Percentiles rank a stretch among this genome's conserved stretches.
Evolutionary conservation across 2,888 invertebrate species (phyloP).

Genomic region (Laspeyria flexula): DNA sequence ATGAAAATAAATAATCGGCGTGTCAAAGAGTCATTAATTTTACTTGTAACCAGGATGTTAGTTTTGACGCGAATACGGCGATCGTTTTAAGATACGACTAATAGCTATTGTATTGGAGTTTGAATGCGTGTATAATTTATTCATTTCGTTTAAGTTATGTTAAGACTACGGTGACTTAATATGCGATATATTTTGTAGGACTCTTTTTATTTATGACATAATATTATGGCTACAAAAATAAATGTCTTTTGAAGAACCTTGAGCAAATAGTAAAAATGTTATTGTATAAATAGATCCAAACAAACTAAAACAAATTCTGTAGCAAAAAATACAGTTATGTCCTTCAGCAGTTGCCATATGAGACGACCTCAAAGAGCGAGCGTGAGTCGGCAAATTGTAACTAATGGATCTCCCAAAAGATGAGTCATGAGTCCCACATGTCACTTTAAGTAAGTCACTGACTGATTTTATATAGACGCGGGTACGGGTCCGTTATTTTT

Average conservation of each 20-base stretch:
- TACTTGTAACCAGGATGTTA: slow-evolving; percentile 70
- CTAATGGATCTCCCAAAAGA: slow-evolving; percentile 78
- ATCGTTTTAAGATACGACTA: slow-evolving; percentile 58
- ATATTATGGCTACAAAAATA: neutral
- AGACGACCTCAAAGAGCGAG: slow-evolving; percentile 68
- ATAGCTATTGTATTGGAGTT: slow-evolving; percentile 49
- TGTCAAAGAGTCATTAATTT: slow-evolving; percentile 71
- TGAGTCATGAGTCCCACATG: slow-evolving; percentile 74
- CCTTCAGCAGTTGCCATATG: slow-evolving; percentile 46
- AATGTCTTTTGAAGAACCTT: neutral
- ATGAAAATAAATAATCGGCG: slow-evolving; percentile 55
- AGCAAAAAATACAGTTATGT: slow-evolving; percentile 42
- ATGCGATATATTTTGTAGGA: too few species aligned
- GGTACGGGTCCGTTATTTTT: slow-evolving; percentile 56
- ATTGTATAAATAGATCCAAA: slow-evolving; percentile 15
- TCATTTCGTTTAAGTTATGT: too few species aligned
- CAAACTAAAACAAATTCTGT: slow-evolving; percentile 32
- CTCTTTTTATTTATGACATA: too few species aligned
- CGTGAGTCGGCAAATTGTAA: slow-evolving; percentile 76
- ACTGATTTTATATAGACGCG: slow-evolving; percentile 60
- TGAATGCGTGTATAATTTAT: slow-evolving; percentile 42
- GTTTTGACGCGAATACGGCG: slow-evolving; percentile 56
- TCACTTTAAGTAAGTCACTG: slow-evolving; percentile 64
- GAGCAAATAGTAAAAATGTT: slow-evolving; percentile 4
- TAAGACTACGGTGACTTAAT: too few species aligned